Evolutionary conservation across 2,797 vertebrate species (phyloP).

Genomic region (Enteromius mattozi): DNA sequence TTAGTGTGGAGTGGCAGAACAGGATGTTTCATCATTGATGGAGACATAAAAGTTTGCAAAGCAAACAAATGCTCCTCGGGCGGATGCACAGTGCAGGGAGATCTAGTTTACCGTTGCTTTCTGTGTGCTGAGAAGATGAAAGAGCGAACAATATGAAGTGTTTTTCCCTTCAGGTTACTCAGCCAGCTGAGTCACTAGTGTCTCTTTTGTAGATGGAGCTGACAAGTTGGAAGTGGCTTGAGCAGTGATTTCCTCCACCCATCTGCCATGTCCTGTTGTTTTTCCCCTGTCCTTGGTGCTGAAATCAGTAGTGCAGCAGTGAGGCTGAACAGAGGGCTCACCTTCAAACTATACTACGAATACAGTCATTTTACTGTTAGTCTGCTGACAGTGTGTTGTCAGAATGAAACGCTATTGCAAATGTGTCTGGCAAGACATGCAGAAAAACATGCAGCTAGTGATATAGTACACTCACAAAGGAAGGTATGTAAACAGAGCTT

Average conservation of each 20-base stretch:
- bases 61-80: constrained; percentile 14
- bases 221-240: constrained; percentile 45
- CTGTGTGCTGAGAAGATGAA: constrained; percentile 29
- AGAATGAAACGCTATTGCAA: not conserved
- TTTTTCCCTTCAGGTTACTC: constrained; percentile 34
- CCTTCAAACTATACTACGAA: constrained; percentile 29
- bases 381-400: constrained; percentile 21
- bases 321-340: constrained; percentile 37
- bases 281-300: constrained; percentile 38
- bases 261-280: constrained; percentile 48
- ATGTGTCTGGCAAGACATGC: constrained; percentile 43
- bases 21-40: constrained; percentile 6
- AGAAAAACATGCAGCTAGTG: constrained; percentile 20
- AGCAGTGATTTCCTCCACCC: constrained; percentile 50
- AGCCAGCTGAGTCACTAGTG: constrained; percentile 39
- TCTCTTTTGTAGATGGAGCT: constrained; percentile 42
- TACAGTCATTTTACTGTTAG: constrained; percentile 25
- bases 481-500: constrained; percentile 16
- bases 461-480: constrained; percentile 1
- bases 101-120: not conserved
- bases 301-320: constrained; percentile 19
- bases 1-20: constrained; percentile 5
- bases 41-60: constrained; percentile 30
- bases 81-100: not conserved
- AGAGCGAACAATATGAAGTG: constrained; percentile 26